Conservation (phyloP, 2,113 vertebrate species). For the Epinephelus moara region DNA sequence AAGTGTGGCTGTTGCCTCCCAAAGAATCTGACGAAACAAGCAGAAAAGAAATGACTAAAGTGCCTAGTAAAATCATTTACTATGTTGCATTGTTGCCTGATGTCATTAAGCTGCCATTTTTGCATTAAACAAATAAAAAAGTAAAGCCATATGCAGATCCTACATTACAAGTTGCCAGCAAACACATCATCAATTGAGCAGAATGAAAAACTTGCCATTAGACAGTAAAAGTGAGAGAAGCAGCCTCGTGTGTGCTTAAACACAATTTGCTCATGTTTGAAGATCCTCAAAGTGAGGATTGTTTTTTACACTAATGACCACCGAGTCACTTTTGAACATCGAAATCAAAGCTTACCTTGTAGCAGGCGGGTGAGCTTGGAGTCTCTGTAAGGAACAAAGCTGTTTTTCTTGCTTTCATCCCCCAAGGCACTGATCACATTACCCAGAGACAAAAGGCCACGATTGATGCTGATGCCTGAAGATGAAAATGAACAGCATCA, state of each 20-base stretch:
- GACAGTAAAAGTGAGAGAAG: background rate
- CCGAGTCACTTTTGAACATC: constrained; percentile 19
- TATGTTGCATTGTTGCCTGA: background rate
- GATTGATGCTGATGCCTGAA: constrained; percentile 97
- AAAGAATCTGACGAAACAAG: constrained; percentile 88
- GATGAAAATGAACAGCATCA: constrained; percentile 32
- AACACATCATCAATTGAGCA: background rate
- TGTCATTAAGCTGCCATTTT: background rate
- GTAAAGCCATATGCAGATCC: background rate
- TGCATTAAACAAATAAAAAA: background rate
- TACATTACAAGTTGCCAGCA: background rate
- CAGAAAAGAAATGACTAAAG: background rate
- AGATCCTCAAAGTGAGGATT: constrained; percentile 2
- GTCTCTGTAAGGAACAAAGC: constrained; percentile 97
- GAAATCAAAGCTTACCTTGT: constrained; percentile 88
- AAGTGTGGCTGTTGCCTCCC: constrained; percentile 96
- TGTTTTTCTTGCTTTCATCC: constrained; percentile 92
- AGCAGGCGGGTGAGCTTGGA: constrained; percentile 95
- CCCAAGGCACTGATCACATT: constrained; percentile 99
- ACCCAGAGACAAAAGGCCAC: constrained; percentile 93
- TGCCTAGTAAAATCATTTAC: background rate
- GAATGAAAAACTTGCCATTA: background rate
- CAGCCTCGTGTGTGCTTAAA: background rate
- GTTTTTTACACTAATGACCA: background rate
- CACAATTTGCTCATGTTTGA: background rate